Conservation (phyloP, 2,797 vertebrate genomes). For the Melanotaenia parkinsoni region DNA sequence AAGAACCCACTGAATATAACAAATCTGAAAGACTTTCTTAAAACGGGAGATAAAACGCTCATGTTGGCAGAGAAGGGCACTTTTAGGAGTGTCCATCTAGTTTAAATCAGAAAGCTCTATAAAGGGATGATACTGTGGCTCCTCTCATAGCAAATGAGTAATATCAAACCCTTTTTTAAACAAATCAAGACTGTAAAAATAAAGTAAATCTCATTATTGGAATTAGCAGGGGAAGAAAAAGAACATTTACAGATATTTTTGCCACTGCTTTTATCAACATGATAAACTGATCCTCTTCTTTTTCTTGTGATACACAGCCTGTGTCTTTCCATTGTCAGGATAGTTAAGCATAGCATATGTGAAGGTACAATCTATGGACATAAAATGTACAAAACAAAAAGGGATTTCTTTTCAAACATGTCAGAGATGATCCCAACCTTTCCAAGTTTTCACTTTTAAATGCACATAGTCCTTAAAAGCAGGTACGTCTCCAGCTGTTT, state of each 20-base stretch:
- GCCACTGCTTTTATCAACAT: constrained; percentile 76
- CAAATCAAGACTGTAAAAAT: constrained; percentile 25
- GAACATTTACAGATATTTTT: constrained; percentile 32
- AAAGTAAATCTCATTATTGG: constrained; percentile 23
- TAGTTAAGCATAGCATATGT: constrained; percentile 33
- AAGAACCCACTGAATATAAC: neutral
- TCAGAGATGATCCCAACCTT: constrained; percentile 27
- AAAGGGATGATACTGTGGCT: neutral
- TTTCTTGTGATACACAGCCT: constrained; percentile 40
- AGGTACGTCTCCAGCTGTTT: constrained; percentile 15
- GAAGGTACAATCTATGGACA: constrained; percentile 11
- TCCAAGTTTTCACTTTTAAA: constrained; percentile 23
- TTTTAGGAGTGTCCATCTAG: neutral
- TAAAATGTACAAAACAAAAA: constrained; percentile 40
- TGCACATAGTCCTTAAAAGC: constrained; percentile 21
- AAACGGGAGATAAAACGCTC: neutral
- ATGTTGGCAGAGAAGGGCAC: no score
- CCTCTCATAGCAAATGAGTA: constrained; percentile 3
- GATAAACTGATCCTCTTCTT: constrained; percentile 68
- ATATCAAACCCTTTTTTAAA: constrained; percentile 10
- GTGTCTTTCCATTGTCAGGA: constrained; percentile 36
- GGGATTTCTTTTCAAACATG: constrained; percentile 23
- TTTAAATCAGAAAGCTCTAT: neutral
- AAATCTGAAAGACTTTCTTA: neutral
- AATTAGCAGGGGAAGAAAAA: constrained; percentile 31